phyloP scores from a whole-genome alignment of 2,888 invertebrate species.

The Lycia hirtaria region DNA sequence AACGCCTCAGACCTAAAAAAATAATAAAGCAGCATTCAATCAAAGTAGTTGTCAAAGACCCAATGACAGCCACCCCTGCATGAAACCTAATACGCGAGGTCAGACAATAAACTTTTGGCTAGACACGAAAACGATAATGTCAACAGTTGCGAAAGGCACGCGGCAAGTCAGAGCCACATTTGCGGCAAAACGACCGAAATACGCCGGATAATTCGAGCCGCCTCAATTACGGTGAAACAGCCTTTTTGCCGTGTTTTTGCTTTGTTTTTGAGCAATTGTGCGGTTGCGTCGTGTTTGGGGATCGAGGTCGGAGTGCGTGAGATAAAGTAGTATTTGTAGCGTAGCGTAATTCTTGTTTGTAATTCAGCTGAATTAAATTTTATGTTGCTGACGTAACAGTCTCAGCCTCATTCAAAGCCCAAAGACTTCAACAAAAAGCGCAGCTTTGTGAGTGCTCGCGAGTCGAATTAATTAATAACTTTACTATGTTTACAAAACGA shows the following conservation, averaged over 20 bases:
- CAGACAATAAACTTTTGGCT: constrained; percentile 74
- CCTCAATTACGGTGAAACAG: constrained; percentile 65
- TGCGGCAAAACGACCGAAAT: constrained; percentile 65
- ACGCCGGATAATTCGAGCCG: constrained; percentile 59
- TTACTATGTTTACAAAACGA: too few relatives aligned
- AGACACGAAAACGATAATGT: constrained; percentile 77
- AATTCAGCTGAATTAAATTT: background rate
- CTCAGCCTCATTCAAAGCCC: too few relatives aligned
- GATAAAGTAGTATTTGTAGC: constrained; percentile 37
- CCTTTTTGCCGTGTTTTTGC: constrained; percentile 46
- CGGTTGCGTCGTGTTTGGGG: constrained; percentile 47
- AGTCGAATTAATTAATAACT: too few relatives aligned
- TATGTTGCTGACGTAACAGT: background rate
- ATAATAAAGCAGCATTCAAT: too few relatives aligned
- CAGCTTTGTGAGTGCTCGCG: too few relatives aligned
- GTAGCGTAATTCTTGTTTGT: constrained; percentile 29
- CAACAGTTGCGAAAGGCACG: constrained; percentile 79
- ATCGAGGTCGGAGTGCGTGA: constrained; percentile 61
- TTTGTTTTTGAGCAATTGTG: constrained; percentile 55
- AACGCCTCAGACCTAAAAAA: too few relatives aligned
- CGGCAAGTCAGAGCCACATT: constrained; percentile 69
- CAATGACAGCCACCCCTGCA: constrained; percentile 25
- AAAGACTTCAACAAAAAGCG: too few relatives aligned
- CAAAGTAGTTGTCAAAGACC: background rate
- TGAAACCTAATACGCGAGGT: constrained; percentile 62